Base-by-base conservation (phyloP, 1,140 invertebrate species). In the Armadillidium nasatum region DNA sequence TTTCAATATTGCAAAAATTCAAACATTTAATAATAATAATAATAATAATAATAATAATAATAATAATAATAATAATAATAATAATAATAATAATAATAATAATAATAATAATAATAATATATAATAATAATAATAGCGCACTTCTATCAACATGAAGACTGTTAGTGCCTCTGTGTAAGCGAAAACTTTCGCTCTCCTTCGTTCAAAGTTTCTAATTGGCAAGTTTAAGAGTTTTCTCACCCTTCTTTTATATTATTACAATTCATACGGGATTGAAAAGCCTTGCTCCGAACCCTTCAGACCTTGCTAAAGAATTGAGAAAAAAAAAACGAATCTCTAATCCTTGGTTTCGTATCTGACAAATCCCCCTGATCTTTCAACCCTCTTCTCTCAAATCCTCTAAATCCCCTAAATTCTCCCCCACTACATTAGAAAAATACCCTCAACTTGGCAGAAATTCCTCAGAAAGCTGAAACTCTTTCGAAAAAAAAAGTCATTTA, bases 401-500 rank as follows among this genome's bases (percentile, higher is more conserved):
- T 10, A 50, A 50, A 50, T 50, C 46, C 46, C 46, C 46, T 33
- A 33, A 33, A 33, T 33, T 33, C 1, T 33, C 33, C 50, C 50
- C 50, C 50, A 60, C 50, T 60, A 60, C 50, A 60, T 60, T 60
- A 4, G 2, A 60, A 60, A 60, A 60, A 60, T 60, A 33, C 50
- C 50, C 2, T 19, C 9, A 50, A 60, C 50, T 60, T 4, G 2
- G 50, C 2, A 60, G 7, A 60, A 4, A 60, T 50, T 60, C 50
- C 50, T 60, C 50, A 60, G 50, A 60, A 60, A 60, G 50, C 50
- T 60, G 50, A 60, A 60, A 60, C 50, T 60, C 33, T 33, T 33
- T 33, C 50, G 50, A 19, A 13, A 19, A 60, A 60, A 60, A 60
- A 60, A 60, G 50, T 60, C 50, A 60, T 60, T 60, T 60, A 60